These are phyloP conservation scores for Agelas oroides DNA, from an alignment of 37 sponge, comb jelly and placozoan genomes.

Conservation along the genomic window DNA sequence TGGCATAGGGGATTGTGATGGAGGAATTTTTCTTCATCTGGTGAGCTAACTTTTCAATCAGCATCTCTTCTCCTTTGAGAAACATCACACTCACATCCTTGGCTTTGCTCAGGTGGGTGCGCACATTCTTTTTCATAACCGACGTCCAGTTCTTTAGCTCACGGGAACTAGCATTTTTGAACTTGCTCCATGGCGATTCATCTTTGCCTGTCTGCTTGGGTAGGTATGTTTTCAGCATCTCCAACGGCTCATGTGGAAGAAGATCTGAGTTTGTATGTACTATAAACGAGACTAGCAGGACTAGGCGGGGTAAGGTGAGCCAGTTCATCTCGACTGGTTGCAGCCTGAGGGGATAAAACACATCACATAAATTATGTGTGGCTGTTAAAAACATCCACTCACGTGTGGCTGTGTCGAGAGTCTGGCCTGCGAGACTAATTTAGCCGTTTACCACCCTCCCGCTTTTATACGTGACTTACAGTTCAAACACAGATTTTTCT, in stretches of 20 bases:
- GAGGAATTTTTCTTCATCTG: slow-evolving; percentile 4
- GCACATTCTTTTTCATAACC: slow-evolving; percentile 2
- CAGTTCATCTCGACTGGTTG: too few species aligned
- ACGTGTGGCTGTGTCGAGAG: too few species aligned
- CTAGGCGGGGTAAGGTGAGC: too few species aligned
- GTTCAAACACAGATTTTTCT: too few species aligned
- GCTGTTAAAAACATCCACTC: too few species aligned
- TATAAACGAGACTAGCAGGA: too few species aligned
- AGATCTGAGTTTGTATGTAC: background rate
- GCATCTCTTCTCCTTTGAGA: slow-evolving; percentile 11
- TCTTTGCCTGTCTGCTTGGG: background rate
- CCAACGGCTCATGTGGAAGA: slow-evolving; percentile 32
- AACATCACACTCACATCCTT: slow-evolving; percentile 27
- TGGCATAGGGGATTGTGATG: slow-evolving; percentile 26
- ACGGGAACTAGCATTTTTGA: background rate
- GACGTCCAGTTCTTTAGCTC: slow-evolving; percentile 2
- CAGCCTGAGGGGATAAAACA: too few species aligned
- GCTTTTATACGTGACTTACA: too few species aligned
- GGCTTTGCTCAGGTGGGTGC: background rate
- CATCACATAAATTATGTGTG: too few species aligned
- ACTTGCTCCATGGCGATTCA: background rate
- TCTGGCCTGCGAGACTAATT: too few species aligned
- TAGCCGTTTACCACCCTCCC: too few species aligned
- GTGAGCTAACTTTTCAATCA: background rate
- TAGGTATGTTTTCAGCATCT: slow-evolving; percentile 27